Base-by-base conservation (phyloP, 2,797 vertebrate species). In the Ciconia nigra region DNA sequence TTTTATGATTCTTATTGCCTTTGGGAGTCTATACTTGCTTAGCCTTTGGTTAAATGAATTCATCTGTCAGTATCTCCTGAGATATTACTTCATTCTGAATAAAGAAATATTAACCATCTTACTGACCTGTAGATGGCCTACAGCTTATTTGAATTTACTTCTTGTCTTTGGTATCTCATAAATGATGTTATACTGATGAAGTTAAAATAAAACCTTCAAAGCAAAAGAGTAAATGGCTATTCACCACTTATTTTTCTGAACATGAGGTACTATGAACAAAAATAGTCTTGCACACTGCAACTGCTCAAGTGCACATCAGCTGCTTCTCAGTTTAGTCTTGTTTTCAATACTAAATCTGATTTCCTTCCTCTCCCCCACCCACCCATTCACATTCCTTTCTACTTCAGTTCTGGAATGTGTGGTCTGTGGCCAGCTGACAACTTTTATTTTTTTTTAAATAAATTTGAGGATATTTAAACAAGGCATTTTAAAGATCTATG, bases 301-400 rank as follows among this genome's bases (percentile, higher is more conserved):
- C 73, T 83, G 49, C 62, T 57, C 4, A 31, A 95, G 55, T 39
- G 63, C 67, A 94, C 77, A 97, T 94, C 94, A 93, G 90, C 80
- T 92, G 88, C 81, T 95, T 80, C 94, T 96, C 78, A 83, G 93
- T 91, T 95, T 90, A 94, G 94, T 94, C 88, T 96, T 97, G 95
- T 94, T 97, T 97, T 96, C 96, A 96, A 95, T 95, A 94, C 83
- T 94, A 90, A 96, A 95, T 90, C 94, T 95, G 95, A 95, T 95
- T 97, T 97, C 94, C 94, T 97, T 97, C 95, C 95, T 97, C 93
- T 96, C 90, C 93, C 94, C 96, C 96, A 96, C 96, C 96, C 96
- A 96, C 96, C 96, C 96, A 85, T 96, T 96, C 93, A 92, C 96
- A 97, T 97, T 97, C 95, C 96, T 97, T 95, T 97, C 95, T 95